Evolutionary conservation across 1,140 invertebrate species (phyloP), one percentile per base, ranked within the genome.

Genomic region (Triops longicaudatus): DNA sequence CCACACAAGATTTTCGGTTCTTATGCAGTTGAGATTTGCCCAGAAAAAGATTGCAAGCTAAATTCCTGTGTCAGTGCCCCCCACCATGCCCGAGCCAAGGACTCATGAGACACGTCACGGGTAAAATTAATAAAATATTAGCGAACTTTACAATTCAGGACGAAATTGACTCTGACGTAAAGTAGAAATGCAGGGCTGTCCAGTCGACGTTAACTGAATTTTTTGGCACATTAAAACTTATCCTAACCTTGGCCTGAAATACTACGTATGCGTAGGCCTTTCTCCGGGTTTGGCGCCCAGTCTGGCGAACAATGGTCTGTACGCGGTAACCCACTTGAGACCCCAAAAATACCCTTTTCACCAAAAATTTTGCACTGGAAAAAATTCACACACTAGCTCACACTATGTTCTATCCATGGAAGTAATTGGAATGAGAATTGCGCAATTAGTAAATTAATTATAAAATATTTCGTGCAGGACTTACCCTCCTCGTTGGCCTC

Each of bases 231-330:
- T 22, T 63, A 63, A 22, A 63, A 63, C 50, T 7, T 9, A 63
- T 63, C 50, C 50, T 63, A 63, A 63, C 50, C 50, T 63, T 63
- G 50, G 50, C 50, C 50, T 63, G 50, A 63, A 63, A 63, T 63
- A 63, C 50, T 9, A 63, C 22, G 50, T 63, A 63, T 37, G 31
- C 50, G 14, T 63, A 63, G 50, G 50, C 50, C 50, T 63, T 63
- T 63, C 50, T 63, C 50, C 50, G 17, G 50, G 50, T 63, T 63
- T 63, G 50, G 50, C 50, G 50, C 50, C 50, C 50, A 63, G 50
- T 63, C 50, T 63, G 50, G 17, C 50, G 50, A 63, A 63, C 50
- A 63, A 63, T 63, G 50, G 50, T 63, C 2, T 0, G 50, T 63
- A n/a, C 50, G 50, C 50, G 50, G 50, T 22, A 63, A 63, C 50